Evolutionary conservation across 2,113 vertebrate genomes (phyloP).

Genomic region (Notarius lentiginosus): DNA sequence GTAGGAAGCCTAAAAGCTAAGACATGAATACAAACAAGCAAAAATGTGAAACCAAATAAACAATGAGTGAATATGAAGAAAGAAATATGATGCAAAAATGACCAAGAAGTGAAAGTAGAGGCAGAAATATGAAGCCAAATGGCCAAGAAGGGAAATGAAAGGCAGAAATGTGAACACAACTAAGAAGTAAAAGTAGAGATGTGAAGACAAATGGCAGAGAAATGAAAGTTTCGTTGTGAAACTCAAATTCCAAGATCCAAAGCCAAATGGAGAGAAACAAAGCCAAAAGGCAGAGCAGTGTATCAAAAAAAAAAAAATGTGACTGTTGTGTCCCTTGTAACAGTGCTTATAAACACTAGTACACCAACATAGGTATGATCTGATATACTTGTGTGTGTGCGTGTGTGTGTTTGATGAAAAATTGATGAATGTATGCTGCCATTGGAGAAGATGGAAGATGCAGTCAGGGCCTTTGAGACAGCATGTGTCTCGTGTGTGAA

Average conservation of each 20-base stretch:
- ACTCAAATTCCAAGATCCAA: not conserved
- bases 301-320: not conserved
- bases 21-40: not conserved
- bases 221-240: too few species aligned
- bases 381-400: slow-evolving; percentile 1
- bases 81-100: not conserved
- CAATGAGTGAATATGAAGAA: not conserved
- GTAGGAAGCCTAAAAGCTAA: not conserved
- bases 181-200: not conserved
- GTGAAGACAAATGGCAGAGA: too few species aligned
- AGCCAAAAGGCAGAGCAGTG: not conserved
- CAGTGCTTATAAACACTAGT: not conserved
- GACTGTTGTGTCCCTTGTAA: not conserved
- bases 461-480: slow-evolving; percentile 1
- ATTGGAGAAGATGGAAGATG: slow-evolving; percentile 15
- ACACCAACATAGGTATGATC: not conserved
- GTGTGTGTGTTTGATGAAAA: slow-evolving; percentile 20
- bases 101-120: not conserved
- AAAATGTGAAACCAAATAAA: not conserved
- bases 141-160: not conserved
- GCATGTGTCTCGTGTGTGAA: slow-evolving; percentile 9
- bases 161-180: not conserved
- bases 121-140: not conserved
- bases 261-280: not conserved
- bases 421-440: slow-evolving; percentile 8